A percentile compares a stretch with the other conserved stretches of the same genome.
Conservation (phyloP, 2,888 invertebrate species). For the Campoletis raptor region DNA sequence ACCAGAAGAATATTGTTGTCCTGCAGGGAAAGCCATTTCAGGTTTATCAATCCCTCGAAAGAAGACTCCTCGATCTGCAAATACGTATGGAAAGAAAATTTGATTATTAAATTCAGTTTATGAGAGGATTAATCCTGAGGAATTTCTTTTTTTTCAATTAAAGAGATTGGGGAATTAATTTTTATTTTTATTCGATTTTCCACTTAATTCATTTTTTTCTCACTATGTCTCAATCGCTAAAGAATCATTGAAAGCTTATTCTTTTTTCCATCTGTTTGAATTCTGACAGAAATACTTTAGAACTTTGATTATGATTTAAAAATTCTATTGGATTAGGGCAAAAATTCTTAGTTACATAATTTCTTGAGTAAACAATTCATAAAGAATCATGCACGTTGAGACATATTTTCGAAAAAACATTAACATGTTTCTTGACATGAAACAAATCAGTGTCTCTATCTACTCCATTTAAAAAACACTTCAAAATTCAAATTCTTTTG, state of each 20-base stretch:
- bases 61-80: constrained; percentile 94
- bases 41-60: constrained; percentile 92
- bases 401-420: not conserved
- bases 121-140: not conserved
- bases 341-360: not conserved
- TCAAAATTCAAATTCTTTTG: not conserved
- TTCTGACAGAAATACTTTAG: too few relatives aligned
- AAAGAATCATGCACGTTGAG: not conserved
- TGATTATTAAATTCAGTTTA: not conserved
- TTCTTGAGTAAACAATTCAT: not conserved
- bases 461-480: not conserved
- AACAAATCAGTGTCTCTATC: not conserved
- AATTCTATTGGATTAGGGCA: not conserved
- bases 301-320: too few relatives aligned
- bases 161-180: not conserved
- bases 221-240: too few relatives aligned
- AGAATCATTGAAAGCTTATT: too few relatives aligned
- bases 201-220: too few relatives aligned
- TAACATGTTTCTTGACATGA: not conserved
- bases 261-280: too few relatives aligned
- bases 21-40: constrained; percentile 91
- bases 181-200: not conserved
- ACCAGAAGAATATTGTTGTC: constrained; percentile 95
- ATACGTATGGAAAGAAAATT: constrained; percentile 22
- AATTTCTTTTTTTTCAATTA: not conserved